Conservation (phyloP, 2,113 vertebrate species). For the Otolemur garnettii region DNA sequence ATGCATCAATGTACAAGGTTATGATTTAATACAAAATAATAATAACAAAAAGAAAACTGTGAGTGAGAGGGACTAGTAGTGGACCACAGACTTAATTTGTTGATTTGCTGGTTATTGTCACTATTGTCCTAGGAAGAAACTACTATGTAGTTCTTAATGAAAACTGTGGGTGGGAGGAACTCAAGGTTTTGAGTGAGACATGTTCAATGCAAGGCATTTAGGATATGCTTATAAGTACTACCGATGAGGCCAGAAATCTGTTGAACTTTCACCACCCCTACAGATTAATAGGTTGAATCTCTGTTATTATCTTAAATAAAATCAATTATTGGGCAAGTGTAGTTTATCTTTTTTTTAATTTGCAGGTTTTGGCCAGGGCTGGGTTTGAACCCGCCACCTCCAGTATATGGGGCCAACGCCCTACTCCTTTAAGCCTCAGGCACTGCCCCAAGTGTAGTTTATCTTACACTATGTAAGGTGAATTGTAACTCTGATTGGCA, state of each 20-base stretch:
- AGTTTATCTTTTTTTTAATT: neutral
- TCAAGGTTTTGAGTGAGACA: neutral
- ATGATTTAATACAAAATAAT: too few species aligned
- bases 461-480: neutral
- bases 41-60: too few species aligned
- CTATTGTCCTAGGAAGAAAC: too few species aligned
- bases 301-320: constrained; percentile 3
- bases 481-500: neutral
- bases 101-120: too few species aligned
- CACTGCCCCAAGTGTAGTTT: neutral
- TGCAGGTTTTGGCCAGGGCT: too few species aligned
- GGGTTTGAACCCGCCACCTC: too few species aligned
- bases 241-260: neutral
- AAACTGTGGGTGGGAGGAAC: neutral
- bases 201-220: neutral
- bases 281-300: neutral
- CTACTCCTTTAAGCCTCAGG: too few species aligned
- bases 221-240: neutral
- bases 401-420: too few species aligned
- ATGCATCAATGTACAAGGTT: too few species aligned
- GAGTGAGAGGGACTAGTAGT: too few species aligned
- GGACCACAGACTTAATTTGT: too few species aligned
- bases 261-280: neutral
- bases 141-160: neutral
- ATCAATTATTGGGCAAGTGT: neutral